phyloP scores from a whole-genome alignment of 2,888 invertebrate species.

The Adela reaumurella region DNA sequence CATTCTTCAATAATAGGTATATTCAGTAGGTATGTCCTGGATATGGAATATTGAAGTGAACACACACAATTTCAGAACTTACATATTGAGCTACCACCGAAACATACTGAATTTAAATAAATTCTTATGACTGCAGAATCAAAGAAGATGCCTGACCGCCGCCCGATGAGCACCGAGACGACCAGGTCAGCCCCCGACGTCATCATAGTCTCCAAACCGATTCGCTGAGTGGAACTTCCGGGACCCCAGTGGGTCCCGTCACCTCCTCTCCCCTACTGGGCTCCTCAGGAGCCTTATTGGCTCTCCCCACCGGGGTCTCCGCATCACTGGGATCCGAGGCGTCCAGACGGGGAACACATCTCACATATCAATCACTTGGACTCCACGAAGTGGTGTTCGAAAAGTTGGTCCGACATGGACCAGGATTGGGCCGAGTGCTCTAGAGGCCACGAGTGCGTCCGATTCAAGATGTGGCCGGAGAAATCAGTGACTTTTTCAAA shows the following conservation, averaged over 20 bases:
- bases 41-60: no score
- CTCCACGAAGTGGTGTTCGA: not conserved
- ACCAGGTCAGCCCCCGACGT: slow-evolving; percentile 89
- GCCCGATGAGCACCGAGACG: slow-evolving; percentile 78
- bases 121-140: no score
- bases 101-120: no score
- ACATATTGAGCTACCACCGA: no score
- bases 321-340: not conserved
- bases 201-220: slow-evolving; percentile 63
- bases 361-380: not conserved
- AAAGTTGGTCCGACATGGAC: not conserved
- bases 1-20: no score
- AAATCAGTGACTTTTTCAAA: not conserved
- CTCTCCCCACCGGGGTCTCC: not conserved
- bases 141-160: slow-evolving; percentile 36
- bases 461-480: not conserved
- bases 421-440: not conserved
- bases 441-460: not conserved
- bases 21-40: no score
- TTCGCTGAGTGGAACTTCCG: slow-evolving; percentile 52
- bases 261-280: slow-evolving; percentile 21
- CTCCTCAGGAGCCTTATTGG: slow-evolving; percentile 11
- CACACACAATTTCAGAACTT: no score
- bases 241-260: slow-evolving; percentile 28
- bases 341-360: not conserved